Base-by-base conservation (phyloP, 2,113 vertebrate genomes). In the Cichladusa arquata region DNA sequence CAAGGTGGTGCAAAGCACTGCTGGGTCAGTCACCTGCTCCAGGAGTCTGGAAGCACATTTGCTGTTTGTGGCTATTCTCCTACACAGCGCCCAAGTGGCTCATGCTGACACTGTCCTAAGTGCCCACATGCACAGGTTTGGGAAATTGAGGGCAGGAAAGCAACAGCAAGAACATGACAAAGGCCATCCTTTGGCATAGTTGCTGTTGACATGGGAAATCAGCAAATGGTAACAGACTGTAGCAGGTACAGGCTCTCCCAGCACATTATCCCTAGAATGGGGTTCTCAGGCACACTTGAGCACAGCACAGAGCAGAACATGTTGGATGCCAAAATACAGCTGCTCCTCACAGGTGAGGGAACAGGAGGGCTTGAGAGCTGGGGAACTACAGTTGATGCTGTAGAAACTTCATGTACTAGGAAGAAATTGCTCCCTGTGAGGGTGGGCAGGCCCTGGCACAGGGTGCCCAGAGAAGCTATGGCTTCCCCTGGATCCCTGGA, bases 371-470 rank as follows among this genome's bases (percentile, higher is more conserved):
- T 83, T 38, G 10, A 17, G 56, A 81, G 44, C 29, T 40, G 33
- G 15, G 17, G 12, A 89, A 7, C 2, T 8, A 19, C 18, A 48
- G 33, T 0, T 42, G 11, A 12, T 50, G 8, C 44, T 64, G 4
- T 0, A 8, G 44, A 60, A 11, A 8, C 61, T 38, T 40, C 31
- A 24, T 26, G 2, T 11, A 8, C 5, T 22, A 25, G 53, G 25
- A 74, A 47, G 25, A 15, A 61, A 61, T 19, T 29, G 0, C 0
- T 28, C 47, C 10, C 34, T 69, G 31, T 0, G 0, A 76, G 34
- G 14, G 17, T 61, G 54, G 29, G 2, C 0, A 90, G 47, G 70
- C 53, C n/a, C n/a, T 60, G 69, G 61, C 61, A 25, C 47, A 67
- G 61, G 19, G 8, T 61, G 47, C 13, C 29, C 54, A 82, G 70